A percentile compares a stretch with the other conserved stretches of the same genome.
Conservation (phyloP, 2,797 vertebrate species). For the Trachops cirrhosus region DNA sequence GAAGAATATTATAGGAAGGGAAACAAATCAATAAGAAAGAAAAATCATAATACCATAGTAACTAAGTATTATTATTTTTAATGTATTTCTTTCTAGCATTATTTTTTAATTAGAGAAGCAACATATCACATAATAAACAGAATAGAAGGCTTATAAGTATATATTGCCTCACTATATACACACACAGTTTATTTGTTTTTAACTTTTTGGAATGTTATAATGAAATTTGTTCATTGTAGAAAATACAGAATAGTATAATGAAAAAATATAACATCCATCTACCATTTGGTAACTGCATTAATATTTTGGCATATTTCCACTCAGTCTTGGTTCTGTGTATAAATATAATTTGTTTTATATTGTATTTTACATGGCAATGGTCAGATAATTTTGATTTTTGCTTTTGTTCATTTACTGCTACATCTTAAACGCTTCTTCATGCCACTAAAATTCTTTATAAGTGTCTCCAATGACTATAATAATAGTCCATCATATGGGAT, state of each 20-base stretch:
- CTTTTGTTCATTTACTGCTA: neutral
- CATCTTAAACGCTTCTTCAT: neutral
- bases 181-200: neutral
- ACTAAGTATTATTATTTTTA: neutral
- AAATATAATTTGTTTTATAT: neutral
- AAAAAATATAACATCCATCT: neutral
- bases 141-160: neutral
- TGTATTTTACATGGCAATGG: neutral
- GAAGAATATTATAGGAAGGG: neutral
- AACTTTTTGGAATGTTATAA: neutral
- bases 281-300: neutral
- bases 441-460: neutral
- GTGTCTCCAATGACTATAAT: neutral
- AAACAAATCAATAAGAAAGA: neutral
- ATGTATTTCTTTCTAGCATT: neutral
- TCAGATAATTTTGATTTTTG: conserved; percentile 12
- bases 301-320: conserved; percentile 45
- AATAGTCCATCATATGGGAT: neutral
- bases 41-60: neutral
- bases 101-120: conserved; percentile 42
- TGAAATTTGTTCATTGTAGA: conserved; percentile 20
- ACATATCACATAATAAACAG: neutral
- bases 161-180: neutral
- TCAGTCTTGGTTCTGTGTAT: neutral
- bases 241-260: neutral